Conservation (phyloP, 2,797 vertebrate species). For the Kryptopterus vitreolus region DNA sequence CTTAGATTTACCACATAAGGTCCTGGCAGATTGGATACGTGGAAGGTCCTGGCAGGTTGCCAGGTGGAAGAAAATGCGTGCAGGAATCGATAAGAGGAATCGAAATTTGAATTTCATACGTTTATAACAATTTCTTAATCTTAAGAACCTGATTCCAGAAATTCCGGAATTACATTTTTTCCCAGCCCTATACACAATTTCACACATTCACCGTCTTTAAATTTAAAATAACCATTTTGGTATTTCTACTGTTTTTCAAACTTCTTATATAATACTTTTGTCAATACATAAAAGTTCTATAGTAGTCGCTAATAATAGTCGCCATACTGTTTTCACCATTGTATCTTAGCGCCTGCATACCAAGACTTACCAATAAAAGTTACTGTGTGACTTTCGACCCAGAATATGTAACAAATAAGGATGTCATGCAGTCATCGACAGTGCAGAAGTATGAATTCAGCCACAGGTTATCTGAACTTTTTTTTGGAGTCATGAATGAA, state of each 20-base stretch:
- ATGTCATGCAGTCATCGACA: not conserved
- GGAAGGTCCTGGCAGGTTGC: no score
- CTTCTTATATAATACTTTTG: not conserved
- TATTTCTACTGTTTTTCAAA: not conserved
- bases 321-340: not conserved
- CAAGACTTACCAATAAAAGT: not conserved
- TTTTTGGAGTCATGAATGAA: not conserved
- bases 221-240: not conserved
- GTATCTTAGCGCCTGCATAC: not conserved
- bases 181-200: no score
- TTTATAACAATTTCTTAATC: no score
- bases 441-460: not conserved
- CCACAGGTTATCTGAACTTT: not conserved
- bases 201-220: not conserved
- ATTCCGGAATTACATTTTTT: no score
- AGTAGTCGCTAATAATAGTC: not conserved
- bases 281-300: not conserved
- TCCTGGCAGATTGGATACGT: no score
- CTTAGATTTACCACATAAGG: no score
- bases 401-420: not conserved
- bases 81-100: no score
- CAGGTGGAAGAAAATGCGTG: no score
- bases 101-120: no score
- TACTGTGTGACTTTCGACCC: not conserved
- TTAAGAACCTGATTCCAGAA: no score